Evolutionary conservation across 2,797 vertebrate genomes (phyloP).

Genomic region (Gymnothorax reevesii): DNA sequence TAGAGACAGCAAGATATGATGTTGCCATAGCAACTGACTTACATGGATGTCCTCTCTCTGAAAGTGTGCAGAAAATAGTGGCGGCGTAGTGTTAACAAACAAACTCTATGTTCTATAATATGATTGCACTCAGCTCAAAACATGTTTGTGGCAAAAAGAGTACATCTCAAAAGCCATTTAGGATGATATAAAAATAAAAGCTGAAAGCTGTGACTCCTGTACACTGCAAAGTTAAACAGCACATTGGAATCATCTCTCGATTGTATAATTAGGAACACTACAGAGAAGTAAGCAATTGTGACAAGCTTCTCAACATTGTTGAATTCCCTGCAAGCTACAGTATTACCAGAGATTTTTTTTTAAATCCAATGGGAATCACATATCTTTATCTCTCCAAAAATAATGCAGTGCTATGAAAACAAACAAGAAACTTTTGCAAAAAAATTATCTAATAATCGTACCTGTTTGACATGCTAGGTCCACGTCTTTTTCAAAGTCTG

Average conservation of each 20-base stretch:
- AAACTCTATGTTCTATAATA: background rate
- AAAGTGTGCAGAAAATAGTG: slow-evolving; percentile 60
- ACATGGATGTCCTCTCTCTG: slow-evolving; percentile 86
- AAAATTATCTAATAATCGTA: slow-evolving; percentile 62
- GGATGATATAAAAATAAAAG: background rate
- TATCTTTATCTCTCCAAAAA: background rate
- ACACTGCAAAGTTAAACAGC: background rate
- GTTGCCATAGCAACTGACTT: slow-evolving; percentile 63
- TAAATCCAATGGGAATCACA: background rate
- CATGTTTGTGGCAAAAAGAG: background rate
- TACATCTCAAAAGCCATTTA: background rate
- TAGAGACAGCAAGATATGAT: background rate
- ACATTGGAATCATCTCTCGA: background rate
- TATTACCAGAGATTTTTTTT: background rate
- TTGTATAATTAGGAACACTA: background rate
- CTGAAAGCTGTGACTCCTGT: background rate
- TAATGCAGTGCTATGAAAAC: too few relatives aligned
- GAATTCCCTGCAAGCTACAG: background rate
- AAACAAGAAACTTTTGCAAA: background rate
- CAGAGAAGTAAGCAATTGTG: background rate
- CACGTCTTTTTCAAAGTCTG: slow-evolving; percentile 99
- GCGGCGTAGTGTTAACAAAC: slow-evolving; percentile 62
- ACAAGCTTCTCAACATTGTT: background rate
- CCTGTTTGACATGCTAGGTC: slow-evolving; percentile 98
- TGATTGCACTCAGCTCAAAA: background rate